phyloP scores from a whole-genome alignment of 2,113 vertebrate species.

The Tychaedon coryphoeus region DNA sequence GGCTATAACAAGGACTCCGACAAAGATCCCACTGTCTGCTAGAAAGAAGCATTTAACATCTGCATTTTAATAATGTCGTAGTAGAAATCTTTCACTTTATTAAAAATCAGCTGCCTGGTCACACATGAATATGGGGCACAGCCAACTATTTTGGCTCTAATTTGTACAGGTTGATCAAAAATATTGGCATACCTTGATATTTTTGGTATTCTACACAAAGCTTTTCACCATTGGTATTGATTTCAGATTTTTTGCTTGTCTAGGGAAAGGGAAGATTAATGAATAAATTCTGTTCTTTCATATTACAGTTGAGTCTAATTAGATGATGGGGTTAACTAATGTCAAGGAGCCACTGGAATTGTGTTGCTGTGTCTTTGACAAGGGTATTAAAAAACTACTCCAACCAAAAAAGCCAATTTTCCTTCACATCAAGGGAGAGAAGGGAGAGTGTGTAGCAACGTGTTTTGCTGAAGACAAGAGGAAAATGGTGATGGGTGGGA shows the following conservation, averaged over 20 bases:
- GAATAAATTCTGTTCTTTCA: neutral
- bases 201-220: neutral
- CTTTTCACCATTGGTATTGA: neutral
- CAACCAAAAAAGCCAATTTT: neutral
- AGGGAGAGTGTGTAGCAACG: neutral
- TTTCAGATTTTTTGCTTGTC: neutral
- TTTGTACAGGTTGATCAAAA: neutral
- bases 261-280: conserved; percentile 1
- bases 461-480: neutral
- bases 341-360: neutral
- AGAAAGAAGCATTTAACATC: neutral
- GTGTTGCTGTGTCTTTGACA: neutral
- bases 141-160: neutral
- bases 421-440: neutral
- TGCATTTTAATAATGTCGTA: neutral
- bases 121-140: neutral
- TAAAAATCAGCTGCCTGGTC: neutral
- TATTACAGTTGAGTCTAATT: neutral
- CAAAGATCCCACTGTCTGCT: neutral
- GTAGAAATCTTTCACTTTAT: neutral
- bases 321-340: neutral
- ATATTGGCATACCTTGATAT: neutral
- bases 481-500: neutral
- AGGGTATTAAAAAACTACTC: neutral
- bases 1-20: neutral